These are phyloP conservation scores for Drosophila melanosoma DNA, from an alignment of 2,888 invertebrate species.

Conservation along the genomic window DNA sequence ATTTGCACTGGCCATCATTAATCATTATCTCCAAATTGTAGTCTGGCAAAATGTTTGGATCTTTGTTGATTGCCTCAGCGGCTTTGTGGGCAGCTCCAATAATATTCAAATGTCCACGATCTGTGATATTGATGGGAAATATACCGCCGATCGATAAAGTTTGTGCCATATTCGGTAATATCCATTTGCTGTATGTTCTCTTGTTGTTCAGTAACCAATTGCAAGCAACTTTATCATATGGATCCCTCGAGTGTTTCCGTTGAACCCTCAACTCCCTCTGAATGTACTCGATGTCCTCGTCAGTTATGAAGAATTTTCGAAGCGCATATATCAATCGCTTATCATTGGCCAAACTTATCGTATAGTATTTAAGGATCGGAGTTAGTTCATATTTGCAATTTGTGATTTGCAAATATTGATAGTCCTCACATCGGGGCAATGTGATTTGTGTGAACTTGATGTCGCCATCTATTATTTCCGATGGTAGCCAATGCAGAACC, in stretches of 20 bases:
- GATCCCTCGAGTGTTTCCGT: not conserved
- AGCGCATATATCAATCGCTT: constrained; percentile 65
- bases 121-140: constrained; percentile 88
- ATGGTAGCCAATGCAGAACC: constrained; percentile 89
- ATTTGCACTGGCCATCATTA: constrained; percentile 89
- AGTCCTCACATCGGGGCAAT: constrained; percentile 88
- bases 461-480: constrained; percentile 86
- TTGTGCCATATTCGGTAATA: constrained; percentile 58
- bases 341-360: constrained; percentile 86
- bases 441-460: constrained; percentile 86
- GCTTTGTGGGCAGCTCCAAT: constrained; percentile 88
- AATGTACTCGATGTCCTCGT: constrained; percentile 43
- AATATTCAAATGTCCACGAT: constrained; percentile 86
- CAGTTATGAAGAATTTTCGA: constrained; percentile 61
- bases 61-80: constrained; percentile 87
- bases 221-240: constrained; percentile 86
- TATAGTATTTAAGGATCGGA: constrained; percentile 89
- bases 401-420: constrained; percentile 58
- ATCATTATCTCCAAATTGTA: constrained; percentile 87
- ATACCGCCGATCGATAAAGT: constrained; percentile 80
- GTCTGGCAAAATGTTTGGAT: constrained; percentile 87
- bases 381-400: constrained; percentile 90
- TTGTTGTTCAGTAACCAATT: constrained; percentile 87
- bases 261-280: constrained; percentile 32
- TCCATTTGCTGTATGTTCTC: constrained; percentile 86